Conservation (phyloP, 2,888 invertebrate species). For the Pardosa pseudoannulata region DNA sequence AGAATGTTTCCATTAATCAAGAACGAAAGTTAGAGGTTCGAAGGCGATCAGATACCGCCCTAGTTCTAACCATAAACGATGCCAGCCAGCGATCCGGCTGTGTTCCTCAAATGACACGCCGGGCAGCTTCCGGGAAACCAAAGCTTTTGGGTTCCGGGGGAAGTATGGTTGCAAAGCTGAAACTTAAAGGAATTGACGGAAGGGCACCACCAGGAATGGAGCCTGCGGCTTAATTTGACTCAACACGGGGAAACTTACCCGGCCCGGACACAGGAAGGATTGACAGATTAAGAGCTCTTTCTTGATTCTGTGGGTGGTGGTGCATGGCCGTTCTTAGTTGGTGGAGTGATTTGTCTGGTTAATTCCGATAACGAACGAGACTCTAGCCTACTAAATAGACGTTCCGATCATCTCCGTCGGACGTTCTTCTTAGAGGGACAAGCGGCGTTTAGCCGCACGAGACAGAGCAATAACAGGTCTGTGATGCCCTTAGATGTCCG, state of each 20-base stretch:
- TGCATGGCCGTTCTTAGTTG: slow-evolving; percentile 85
- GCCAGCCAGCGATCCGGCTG: slow-evolving; percentile 82
- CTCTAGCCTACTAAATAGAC: slow-evolving; percentile 81
- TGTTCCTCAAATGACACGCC: slow-evolving; percentile 81
- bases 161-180: slow-evolving; percentile 80
- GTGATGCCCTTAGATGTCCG: slow-evolving; percentile 80
- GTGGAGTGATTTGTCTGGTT: slow-evolving; percentile 86
- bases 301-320: slow-evolving; percentile 79
- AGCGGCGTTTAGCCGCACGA: slow-evolving; percentile 77
- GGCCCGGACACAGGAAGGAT: slow-evolving; percentile 84
- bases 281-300: slow-evolving; percentile 83
- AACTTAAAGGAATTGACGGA: slow-evolving; percentile 80
- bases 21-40: slow-evolving; percentile 84
- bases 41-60: slow-evolving; percentile 84
- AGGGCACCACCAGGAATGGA: slow-evolving; percentile 86
- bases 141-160: slow-evolving; percentile 82
- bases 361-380: slow-evolving; percentile 86
- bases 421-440: slow-evolving; percentile 81
- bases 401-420: slow-evolving; percentile 20
- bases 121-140: slow-evolving; percentile 81
- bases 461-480: slow-evolving; percentile 76
- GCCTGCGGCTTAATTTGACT: slow-evolving; percentile 86
- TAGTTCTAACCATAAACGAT: slow-evolving; percentile 83
- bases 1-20: slow-evolving; percentile 84
- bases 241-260: slow-evolving; percentile 80